These are phyloP conservation scores for Hippolais icterina DNA, from an alignment of 2,113 vertebrate species.

Conservation along the genomic window DNA sequence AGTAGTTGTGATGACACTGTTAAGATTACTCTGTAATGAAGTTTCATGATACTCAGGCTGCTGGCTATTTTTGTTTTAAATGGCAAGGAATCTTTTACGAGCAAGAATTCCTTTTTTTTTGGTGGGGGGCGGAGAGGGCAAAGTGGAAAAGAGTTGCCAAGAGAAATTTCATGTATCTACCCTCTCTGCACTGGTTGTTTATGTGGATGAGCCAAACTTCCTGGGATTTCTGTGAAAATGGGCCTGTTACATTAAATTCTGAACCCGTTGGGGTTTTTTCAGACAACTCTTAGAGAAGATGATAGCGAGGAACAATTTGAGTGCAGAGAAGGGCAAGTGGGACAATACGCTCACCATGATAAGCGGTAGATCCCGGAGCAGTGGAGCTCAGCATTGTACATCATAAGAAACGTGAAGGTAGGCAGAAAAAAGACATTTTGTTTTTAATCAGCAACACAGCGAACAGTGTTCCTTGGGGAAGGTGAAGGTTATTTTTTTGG, in stretches of 20 bases:
- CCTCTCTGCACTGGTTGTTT: background rate
- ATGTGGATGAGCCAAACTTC: background rate
- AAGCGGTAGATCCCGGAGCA: background rate
- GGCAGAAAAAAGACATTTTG: background rate
- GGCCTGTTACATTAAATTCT: background rate
- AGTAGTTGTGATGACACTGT: conserved; percentile 53
- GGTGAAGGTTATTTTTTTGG: background rate
- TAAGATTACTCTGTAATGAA: conserved; percentile 40
- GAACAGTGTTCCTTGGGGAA: background rate
- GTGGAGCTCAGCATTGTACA: background rate
- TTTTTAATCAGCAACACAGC: background rate
- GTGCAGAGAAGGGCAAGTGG: background rate
- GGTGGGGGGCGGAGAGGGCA: rapidly evolving
- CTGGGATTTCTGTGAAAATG: background rate
- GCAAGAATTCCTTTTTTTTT: background rate
- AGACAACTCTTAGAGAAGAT: background rate
- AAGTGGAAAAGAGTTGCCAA: background rate
- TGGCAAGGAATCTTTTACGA: background rate
- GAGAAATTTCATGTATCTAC: background rate
- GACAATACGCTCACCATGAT: rapidly evolving
- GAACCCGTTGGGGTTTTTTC: background rate
- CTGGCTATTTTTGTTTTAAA: conserved; percentile 9
- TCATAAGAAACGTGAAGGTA: background rate
- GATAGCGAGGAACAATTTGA: background rate
- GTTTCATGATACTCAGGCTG: background rate